Evolutionary conservation across 2,888 invertebrate genomes (phyloP).

Genomic region (Drosophila paramelanica): DNA sequence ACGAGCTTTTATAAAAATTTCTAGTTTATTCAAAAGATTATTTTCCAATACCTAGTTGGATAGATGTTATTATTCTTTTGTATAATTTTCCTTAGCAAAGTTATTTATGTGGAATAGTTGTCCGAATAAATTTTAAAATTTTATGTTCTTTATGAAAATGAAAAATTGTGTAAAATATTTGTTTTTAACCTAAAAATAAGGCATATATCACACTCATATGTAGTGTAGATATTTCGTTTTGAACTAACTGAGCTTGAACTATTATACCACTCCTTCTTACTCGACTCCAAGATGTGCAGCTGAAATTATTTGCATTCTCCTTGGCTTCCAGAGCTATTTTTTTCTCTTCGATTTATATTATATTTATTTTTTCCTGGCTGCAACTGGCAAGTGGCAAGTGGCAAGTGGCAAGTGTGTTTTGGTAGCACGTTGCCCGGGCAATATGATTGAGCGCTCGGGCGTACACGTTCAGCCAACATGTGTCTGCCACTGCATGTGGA

Average conservation of each 20-base stretch:
- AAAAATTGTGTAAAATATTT: no score
- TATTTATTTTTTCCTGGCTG: slow-evolving; percentile 13
- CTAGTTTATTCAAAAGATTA: neutral
- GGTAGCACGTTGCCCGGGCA: slow-evolving; percentile 40
- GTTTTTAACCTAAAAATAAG: no score
- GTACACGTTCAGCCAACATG: slow-evolving; percentile 58
- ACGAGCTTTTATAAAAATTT: neutral
- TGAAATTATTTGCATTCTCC: slow-evolving; percentile 64
- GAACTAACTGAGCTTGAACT: neutral
- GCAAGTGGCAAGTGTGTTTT: no score
- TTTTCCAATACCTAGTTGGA: neutral
- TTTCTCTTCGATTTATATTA: slow-evolving; percentile 7
- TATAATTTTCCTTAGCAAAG: no score
- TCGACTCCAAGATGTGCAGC: slow-evolving; percentile 33
- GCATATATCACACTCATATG: no score
- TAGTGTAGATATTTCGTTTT: neutral
- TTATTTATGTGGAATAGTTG: no score
- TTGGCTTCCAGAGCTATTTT: slow-evolving; percentile 36
- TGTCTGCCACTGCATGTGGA: slow-evolving; percentile 55
- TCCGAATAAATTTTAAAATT: no score
- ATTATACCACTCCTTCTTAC: slow-evolving; percentile 2
- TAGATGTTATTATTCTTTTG: no score
- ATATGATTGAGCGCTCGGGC: slow-evolving; percentile 66
- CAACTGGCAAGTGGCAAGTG: slow-evolving; percentile 17
- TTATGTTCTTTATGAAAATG: no score